Conservation (phyloP, 2,797 vertebrate genomes). For the Sebastes kiyomatsui region DNA sequence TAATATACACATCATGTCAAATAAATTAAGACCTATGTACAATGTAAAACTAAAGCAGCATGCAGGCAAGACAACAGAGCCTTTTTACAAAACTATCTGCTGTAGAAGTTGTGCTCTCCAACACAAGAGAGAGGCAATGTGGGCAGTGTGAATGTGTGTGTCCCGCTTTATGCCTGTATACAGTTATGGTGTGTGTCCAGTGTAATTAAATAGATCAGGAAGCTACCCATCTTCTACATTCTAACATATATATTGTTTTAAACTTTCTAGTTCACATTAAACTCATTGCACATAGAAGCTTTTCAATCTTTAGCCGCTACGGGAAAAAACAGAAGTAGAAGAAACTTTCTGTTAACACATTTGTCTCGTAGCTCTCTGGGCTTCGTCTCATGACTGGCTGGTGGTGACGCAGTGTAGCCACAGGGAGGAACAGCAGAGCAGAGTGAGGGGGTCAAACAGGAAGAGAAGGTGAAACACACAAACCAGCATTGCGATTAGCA, state of each 20-base stretch:
- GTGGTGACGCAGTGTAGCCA: slow-evolving; percentile 32
- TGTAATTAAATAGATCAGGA: slow-evolving; percentile 23
- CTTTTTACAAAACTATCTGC: slow-evolving; percentile 70
- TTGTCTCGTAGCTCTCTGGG: slow-evolving; percentile 30
- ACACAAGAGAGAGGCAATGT: slow-evolving; percentile 28
- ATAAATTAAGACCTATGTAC: slow-evolving; percentile 84
- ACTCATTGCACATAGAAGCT: slow-evolving; percentile 20
- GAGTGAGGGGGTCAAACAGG: slow-evolving; percentile 15
- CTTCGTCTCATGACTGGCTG: slow-evolving; percentile 41
- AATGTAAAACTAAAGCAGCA: slow-evolving; percentile 80
- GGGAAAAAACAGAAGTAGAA: slow-evolving; percentile 15
- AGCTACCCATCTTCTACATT: slow-evolving; percentile 41
- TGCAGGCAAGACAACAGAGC: slow-evolving; percentile 80
- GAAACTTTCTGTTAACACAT: slow-evolving; percentile 24
- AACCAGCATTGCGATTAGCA: not conserved
- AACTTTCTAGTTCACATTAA: slow-evolving; percentile 15
- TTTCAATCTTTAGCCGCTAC: slow-evolving; percentile 11
- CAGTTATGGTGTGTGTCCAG: slow-evolving; percentile 19
- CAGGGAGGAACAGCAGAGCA: slow-evolving; percentile 32
- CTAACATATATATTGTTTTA: not conserved
- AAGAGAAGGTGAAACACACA: slow-evolving; percentile 36
- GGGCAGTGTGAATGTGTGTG: slow-evolving; percentile 19
- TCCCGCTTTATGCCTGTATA: slow-evolving; percentile 2
- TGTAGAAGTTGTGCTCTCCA: slow-evolving; percentile 64
- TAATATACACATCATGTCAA: slow-evolving; percentile 76